Evolutionary conservation across 2,888 invertebrate species (phyloP), one percentile per base, ranked within the genome.

Genomic region (Lithodes maja): DNA sequence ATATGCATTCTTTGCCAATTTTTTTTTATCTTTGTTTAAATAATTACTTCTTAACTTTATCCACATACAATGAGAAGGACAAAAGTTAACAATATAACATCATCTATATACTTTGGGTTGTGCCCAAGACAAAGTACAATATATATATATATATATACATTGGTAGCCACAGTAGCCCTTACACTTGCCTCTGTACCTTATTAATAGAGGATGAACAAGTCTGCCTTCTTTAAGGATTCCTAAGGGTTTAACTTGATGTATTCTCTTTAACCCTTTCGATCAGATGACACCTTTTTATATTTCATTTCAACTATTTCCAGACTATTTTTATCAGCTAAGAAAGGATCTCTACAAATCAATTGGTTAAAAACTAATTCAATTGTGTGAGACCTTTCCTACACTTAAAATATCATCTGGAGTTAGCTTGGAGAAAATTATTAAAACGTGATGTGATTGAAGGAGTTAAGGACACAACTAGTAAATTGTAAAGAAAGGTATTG

Each of bases 61-160:
- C 79, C 84, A 84, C 80, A 77, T 77, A 88, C 84, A 83, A 50
- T 69, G 75, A 84, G 78, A 88, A 83, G 71, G 52, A 78, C 55
- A 84, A 88, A 85, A 81, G 83, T 84, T 80, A 84, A 88, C 83
- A 83, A 84, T 80, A 80, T 80, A 80, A 88, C 83, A 80, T 79
- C 77, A 88, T 80, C 74, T 88, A 83, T 79, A 88, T 84, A 50
- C 78, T 78, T 53, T 84, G 84, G 87, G 87, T 88, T 88, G 87
- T 88, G 87, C 87, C 87, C 84, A 79, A 84, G 83, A 88, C 87
- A 82, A 88, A 74, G 77, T 84, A 88, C 87, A 84, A 52, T 88
- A 88, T 83, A n/a, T 89, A 33, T 88, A 88, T 83, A n/a, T 89
- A 33, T 87, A 88, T 87, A 54, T 89, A 89, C 88, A 89, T 52